Percentiles rank a stretch among this genome's conserved stretches.
phyloP scores from a whole-genome alignment of 2,888 invertebrate species.

The Megaustenia siamemsis region DNA sequence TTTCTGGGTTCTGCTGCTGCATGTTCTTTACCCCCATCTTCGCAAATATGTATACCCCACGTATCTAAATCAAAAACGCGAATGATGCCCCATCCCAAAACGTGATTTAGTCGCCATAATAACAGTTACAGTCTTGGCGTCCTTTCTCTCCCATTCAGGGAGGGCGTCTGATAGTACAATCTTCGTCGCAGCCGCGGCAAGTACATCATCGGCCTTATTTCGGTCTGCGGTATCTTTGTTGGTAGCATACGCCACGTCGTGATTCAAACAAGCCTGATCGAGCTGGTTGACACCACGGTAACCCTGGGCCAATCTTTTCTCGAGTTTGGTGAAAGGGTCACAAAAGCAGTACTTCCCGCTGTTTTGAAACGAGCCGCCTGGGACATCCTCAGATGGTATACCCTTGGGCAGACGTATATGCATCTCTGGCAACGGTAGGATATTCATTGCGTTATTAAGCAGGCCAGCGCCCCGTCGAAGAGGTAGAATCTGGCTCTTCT shows the following conservation, averaged over 20 bases:
- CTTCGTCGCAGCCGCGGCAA: background rate
- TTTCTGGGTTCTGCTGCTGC: too few relatives aligned
- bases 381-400: background rate
- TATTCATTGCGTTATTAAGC: background rate
- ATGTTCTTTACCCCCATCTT: too few relatives aligned
- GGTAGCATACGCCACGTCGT: slow-evolving; percentile 7
- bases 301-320: background rate
- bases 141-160: slow-evolving; percentile 18
- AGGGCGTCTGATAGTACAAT: background rate
- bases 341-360: background rate
- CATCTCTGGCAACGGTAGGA: background rate
- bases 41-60: too few relatives aligned
- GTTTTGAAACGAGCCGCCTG: background rate
- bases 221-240: background rate
- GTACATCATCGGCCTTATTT: background rate
- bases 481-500: slow-evolving; percentile 1
- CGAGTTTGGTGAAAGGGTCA: background rate
- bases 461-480: background rate
- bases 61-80: too few relatives aligned
- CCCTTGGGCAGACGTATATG: background rate
- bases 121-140: background rate
- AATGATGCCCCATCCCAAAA: background rate
- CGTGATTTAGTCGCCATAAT: background rate
- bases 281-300: background rate
- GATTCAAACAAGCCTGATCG: slow-evolving; percentile 1